These are phyloP conservation scores for Actias luna DNA, from an alignment of 2,888 invertebrate species.

Conservation along the genomic window DNA sequence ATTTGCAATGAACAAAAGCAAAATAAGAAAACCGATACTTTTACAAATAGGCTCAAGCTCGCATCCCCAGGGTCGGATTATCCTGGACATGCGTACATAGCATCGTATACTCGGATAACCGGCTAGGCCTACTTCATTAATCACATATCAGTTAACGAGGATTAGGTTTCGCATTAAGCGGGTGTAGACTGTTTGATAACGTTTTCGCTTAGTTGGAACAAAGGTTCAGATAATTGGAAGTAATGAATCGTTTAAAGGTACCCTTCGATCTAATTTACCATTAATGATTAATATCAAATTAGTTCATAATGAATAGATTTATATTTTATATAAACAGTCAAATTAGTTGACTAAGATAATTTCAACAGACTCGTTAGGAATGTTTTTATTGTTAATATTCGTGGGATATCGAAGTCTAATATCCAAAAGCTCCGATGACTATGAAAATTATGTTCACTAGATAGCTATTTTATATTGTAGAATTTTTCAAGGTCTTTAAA, in stretches of 20 bases:
- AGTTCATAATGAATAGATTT: background rate
- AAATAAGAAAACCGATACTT: constrained; percentile 40
- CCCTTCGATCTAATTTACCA: background rate
- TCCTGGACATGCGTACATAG: constrained; percentile 27
- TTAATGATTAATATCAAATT: background rate
- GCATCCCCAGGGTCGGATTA: constrained; percentile 35
- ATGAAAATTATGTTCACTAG: background rate
- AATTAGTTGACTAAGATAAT: too few relatives aligned
- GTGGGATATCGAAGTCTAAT: too few relatives aligned
- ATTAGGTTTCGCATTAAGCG: constrained; percentile 47
- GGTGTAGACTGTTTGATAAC: constrained; percentile 42
- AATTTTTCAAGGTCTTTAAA: constrained; percentile 10
- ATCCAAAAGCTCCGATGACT: background rate
- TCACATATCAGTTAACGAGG: constrained; percentile 62
- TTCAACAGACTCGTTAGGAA: too few relatives aligned
- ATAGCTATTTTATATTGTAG: background rate
- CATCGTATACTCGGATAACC: constrained; percentile 38
- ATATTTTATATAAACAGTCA: background rate
- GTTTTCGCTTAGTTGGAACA: constrained; percentile 31
- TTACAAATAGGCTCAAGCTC: constrained; percentile 32
- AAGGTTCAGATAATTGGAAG: constrained; percentile 15
- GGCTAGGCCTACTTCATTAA: constrained; percentile 53
- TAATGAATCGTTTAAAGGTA: constrained; percentile 16
- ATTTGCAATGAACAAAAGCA: constrained; percentile 9
- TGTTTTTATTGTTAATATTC: too few relatives aligned